Evolutionary conservation across 53 echinoderm and acorn worm species (phyloP).

Genomic region (Actinopyga echinites): DNA sequence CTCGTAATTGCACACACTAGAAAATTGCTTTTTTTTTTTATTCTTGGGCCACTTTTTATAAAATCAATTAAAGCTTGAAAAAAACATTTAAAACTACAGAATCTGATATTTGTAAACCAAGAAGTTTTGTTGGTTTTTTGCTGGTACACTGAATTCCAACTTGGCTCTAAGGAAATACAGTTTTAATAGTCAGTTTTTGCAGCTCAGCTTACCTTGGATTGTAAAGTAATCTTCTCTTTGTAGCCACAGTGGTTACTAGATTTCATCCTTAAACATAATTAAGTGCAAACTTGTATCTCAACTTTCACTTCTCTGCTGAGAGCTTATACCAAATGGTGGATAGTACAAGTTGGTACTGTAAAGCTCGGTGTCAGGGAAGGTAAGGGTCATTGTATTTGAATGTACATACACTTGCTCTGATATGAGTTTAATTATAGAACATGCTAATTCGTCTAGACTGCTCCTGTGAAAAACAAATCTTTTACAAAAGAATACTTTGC

Average conservation of each 20-base stretch:
- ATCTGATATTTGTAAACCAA: neutral
- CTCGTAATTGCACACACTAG: no score
- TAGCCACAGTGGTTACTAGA: constrained; percentile 24
- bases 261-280: constrained; percentile 37
- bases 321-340: neutral
- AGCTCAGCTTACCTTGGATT: neutral
- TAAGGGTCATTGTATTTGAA: no score
- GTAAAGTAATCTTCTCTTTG: constrained; percentile 12
- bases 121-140: neutral
- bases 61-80: no score
- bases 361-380: no score
- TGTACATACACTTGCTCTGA: no score
- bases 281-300: constrained; percentile 16
- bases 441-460: no score
- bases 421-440: no score
- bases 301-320: neutral
- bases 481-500: no score
- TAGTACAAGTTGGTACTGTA: neutral
- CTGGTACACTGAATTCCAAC: constrained; percentile 2
- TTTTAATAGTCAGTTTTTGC: constrained; percentile 13
- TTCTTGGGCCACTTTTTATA: no score
- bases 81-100: no score
- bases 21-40: no score
- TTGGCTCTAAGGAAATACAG: neutral
- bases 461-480: no score